These are phyloP conservation scores for Thyatira batis DNA, from an alignment of 2,888 invertebrate genomes.

Conservation along the genomic window DNA sequence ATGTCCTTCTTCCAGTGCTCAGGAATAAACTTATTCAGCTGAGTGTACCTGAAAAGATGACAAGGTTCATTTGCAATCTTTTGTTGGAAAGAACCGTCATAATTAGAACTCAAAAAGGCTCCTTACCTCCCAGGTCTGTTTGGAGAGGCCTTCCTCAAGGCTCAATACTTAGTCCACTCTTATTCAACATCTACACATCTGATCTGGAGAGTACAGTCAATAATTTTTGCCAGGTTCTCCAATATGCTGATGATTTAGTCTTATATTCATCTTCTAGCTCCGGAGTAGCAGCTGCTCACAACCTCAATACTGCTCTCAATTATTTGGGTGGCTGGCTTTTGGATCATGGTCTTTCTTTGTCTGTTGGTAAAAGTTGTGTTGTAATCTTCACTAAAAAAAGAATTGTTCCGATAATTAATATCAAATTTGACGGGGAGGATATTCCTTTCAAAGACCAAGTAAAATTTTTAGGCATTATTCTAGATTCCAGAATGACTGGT, in stretches of 20 bases:
- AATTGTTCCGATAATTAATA: background rate
- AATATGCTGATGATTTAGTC: constrained; percentile 21
- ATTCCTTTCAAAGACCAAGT: background rate
- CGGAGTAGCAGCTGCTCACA: too few species aligned
- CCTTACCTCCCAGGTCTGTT: constrained; percentile 6
- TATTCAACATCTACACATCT: constrained; percentile 17
- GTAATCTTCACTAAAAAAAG: constrained; percentile 8
- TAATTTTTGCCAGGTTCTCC: constrained; percentile 9
- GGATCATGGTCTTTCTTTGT: constrained; percentile 8
- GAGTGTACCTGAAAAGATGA: constrained; percentile 23
- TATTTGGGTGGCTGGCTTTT: constrained; percentile 7
- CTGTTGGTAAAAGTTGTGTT: constrained; percentile 6
- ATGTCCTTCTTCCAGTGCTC: too few species aligned
- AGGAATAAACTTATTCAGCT: constrained; percentile 26
- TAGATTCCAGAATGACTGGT: constrained; percentile 9
- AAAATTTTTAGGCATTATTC: constrained; percentile 16
- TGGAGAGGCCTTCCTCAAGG: constrained; percentile 24
- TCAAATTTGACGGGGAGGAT: background rate
- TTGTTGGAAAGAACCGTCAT: constrained; percentile 13
- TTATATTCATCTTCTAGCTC: too few species aligned
- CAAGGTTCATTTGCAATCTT: constrained; percentile 16
- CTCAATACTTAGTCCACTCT: constrained; percentile 20
- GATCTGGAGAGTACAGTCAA: constrained; percentile 8
- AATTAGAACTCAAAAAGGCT: constrained; percentile 4
- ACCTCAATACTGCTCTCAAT: constrained; percentile 4